Evolutionary conservation across 53 echinoderm and acorn worm genomes (phyloP), one percentile per base, ranked within the genome.

Genomic region (Luidia sarsii): DNA sequence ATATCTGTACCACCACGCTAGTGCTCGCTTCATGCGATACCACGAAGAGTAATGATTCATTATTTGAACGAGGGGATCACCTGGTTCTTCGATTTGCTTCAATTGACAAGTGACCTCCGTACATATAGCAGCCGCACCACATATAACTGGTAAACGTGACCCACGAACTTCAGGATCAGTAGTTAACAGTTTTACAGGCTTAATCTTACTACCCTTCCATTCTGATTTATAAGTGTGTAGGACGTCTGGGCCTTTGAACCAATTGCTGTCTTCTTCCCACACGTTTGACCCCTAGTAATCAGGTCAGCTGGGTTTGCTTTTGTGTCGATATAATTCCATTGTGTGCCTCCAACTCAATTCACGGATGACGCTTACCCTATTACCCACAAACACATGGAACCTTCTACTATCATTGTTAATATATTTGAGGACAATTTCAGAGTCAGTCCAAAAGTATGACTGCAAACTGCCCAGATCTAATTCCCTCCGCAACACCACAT

Each of bases 371-470:
- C 67, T 63, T 3, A 63, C 64, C 32, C 64, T 63, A 33, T 63
- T 63, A 8, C 35, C 64, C 1, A 33, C 35, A 63, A 63, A 62
- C 27, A 62, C 63, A 62, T 62, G 32, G 31, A 63, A 63, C 46
- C 32, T 27, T 29, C 68, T 68, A 0, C 38, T 70, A 51, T 70
- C 52, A n/a, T n/a, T n/a, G n/a, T n/a, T n/a, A n/a, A n/a, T n/a
- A n/a, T n/a, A n/a, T n/a, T n/a, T n/a, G n/a, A 75, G 39, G 1
- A 75, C 41, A 59, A 60, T 75, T 8, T 59, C 63, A 2, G 64
- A 49, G 8, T 80, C 80, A 7, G 80, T 48, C 80, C 80, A 80
- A n/a, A 80, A 80, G 33, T 80, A 80, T 33, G 80, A 80, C 15
- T 22, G 3, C 4, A 21, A 48, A 35, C 65, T 16, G 3, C 66